These are phyloP conservation scores for Aphaenogaster rudis DNA, from an alignment of 1,140 invertebrate species.

Conservation along the genomic window DNA sequence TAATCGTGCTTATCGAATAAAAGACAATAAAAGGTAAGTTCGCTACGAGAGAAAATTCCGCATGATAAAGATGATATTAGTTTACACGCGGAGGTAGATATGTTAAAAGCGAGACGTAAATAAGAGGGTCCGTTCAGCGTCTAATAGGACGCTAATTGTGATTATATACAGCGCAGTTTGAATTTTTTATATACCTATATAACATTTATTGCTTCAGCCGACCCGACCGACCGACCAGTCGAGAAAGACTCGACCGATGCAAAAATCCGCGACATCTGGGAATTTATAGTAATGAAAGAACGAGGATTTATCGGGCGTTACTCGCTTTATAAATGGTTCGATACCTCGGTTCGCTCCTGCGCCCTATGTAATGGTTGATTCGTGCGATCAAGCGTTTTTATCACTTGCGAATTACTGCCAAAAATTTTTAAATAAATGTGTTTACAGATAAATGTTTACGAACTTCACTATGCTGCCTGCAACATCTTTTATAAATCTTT, in stretches of 20 bases:
- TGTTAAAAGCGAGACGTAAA: slow-evolving; percentile 72
- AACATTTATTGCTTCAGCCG: slow-evolving; percentile 75
- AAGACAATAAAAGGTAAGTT: not conserved
- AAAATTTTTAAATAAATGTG: not conserved
- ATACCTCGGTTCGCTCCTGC: slow-evolving; percentile 63
- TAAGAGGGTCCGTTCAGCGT: slow-evolving; percentile 67
- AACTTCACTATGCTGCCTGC: not conserved
- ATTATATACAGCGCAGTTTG: slow-evolving; percentile 75
- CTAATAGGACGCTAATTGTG: slow-evolving; percentile 77
- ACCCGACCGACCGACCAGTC: slow-evolving; percentile 67
- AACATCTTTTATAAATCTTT: not conserved
- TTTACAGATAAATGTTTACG: not conserved
- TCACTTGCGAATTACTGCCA: not conserved
- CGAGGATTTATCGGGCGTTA: slow-evolving; percentile 76
- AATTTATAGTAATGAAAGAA: slow-evolving; percentile 80
- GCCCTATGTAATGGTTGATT: slow-evolving; percentile 71
- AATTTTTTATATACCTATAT: slow-evolving; percentile 79
- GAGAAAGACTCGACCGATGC: slow-evolving; percentile 29
- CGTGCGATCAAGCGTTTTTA: slow-evolving; percentile 63
- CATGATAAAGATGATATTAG: slow-evolving; percentile 73
- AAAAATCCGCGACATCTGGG: slow-evolving; percentile 73
- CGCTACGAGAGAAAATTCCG: not conserved
- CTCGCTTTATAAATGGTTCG: slow-evolving; percentile 75
- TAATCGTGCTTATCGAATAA: not conserved
- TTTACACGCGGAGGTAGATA: slow-evolving; percentile 66